Evolutionary conservation across 2,888 invertebrate genomes (phyloP).

Genomic region (Sminthurinus aureus): DNA sequence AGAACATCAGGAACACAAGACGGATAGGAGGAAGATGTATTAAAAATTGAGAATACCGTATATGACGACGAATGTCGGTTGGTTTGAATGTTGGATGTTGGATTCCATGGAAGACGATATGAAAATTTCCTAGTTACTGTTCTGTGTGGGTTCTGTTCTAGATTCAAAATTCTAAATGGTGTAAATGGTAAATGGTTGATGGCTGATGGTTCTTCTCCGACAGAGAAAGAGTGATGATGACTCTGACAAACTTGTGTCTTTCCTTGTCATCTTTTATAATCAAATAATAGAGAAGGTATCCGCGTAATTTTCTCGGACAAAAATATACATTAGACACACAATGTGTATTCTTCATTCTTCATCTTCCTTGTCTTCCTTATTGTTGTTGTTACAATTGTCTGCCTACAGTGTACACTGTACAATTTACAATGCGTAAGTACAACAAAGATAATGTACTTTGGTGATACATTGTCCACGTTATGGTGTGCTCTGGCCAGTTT

Average conservation of each 20-base stretch:
- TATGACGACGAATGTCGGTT: too few relatives aligned
- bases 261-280: conserved; percentile 35
- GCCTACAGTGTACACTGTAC: too few relatives aligned
- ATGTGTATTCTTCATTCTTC: not conserved
- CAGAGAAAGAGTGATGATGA: conserved; percentile 18
- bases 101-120: not conserved
- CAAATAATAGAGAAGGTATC: conserved; percentile 32
- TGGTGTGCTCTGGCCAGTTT: too few relatives aligned
- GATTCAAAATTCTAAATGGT: too few relatives aligned
- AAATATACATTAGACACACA: not conserved
- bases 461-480: too few relatives aligned
- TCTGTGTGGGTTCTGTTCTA: not conserved
- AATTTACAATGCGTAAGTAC: not conserved
- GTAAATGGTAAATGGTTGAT: not conserved
- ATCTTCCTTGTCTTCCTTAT: not conserved
- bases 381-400: not conserved
- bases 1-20: too few relatives aligned
- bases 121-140: too few relatives aligned
- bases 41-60: too few relatives aligned
- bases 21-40: too few relatives aligned
- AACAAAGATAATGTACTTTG: not conserved
- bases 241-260: conserved; percentile 10
- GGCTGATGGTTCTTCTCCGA: conserved; percentile 9
- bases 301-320: conserved; percentile 26
- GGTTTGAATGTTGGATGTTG: not conserved